Evolutionary conservation across 2,888 invertebrate species (phyloP).

Genomic region (Sinohyriopsis cumingii): DNA sequence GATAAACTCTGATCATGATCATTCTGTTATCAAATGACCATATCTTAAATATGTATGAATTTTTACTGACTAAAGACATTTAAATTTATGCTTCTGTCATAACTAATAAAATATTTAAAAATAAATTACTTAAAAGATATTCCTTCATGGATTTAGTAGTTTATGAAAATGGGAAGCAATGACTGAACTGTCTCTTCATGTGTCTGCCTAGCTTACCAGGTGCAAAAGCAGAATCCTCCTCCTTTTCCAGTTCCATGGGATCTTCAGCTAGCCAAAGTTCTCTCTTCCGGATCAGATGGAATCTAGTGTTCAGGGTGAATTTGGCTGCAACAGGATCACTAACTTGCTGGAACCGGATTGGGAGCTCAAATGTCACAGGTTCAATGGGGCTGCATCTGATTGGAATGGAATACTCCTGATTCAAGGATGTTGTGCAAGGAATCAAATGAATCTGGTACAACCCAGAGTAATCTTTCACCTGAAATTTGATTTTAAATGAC

Average conservation of each 20-base stretch:
- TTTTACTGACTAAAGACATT: no score
- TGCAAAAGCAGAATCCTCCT: conserved; percentile 62
- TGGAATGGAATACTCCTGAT: conserved; percentile 57
- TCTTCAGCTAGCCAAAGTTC: conserved; percentile 66
- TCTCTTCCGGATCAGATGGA: conserved; percentile 64
- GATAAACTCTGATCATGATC: no score
- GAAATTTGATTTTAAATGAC: conserved; percentile 11
- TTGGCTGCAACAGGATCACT: conserved; percentile 69
- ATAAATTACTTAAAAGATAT: no score
- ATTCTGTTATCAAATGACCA: no score
- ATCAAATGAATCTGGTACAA: conserved; percentile 65
- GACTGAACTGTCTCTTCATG: no score
- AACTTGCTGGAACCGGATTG: conserved; percentile 71
- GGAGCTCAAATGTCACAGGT: conserved; percentile 67
- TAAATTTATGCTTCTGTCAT: no score
- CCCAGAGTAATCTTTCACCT: conserved; percentile 71
- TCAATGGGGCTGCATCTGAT: conserved; percentile 64
- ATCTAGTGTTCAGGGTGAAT: conserved; percentile 68
- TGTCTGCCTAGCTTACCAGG: conserved; percentile 52
- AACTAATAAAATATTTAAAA: no score
- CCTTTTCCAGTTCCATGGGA: conserved; percentile 47
- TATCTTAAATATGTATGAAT: no score
- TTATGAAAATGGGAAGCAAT: no score
- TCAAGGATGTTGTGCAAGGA: conserved; percentile 64
- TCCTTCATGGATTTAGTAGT: no score